Percentiles rank a stretch among this genome's conserved stretches.
These are phyloP conservation scores for Microhierax caerulescens DNA, from an alignment of 2,797 vertebrate species.

Conservation along the genomic window DNA sequence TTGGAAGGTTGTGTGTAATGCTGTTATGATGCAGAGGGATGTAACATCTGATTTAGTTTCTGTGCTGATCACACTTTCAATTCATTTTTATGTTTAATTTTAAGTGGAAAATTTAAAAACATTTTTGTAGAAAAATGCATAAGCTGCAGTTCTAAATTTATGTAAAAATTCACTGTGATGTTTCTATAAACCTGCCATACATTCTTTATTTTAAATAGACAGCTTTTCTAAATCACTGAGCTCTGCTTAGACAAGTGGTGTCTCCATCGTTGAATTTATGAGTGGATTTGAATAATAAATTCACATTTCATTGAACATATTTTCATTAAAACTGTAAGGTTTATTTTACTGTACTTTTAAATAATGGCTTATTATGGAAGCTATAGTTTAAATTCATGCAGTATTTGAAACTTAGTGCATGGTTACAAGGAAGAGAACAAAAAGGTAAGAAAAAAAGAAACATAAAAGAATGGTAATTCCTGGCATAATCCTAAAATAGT, in stretches of 20 bases:
- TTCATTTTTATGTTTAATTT: slow-evolving; percentile 76
- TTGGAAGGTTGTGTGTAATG: neutral
- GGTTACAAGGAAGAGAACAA: slow-evolving; percentile 73
- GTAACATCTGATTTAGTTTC: slow-evolving; percentile 52
- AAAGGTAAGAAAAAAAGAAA: slow-evolving; percentile 59
- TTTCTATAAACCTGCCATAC: slow-evolving; percentile 86
- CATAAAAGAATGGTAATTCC: slow-evolving; percentile 44
- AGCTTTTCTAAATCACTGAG: slow-evolving; percentile 84
- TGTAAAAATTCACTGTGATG: slow-evolving; percentile 81
- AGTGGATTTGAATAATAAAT: slow-evolving; percentile 87
- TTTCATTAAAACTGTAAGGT: slow-evolving; percentile 84
- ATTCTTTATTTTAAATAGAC: slow-evolving; percentile 87
- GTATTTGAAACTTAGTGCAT: slow-evolving; percentile 78
- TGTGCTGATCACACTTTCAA: slow-evolving; percentile 52
- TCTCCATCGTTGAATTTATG: slow-evolving; percentile 83
- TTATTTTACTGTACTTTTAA: slow-evolving; percentile 87
- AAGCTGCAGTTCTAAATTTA: slow-evolving; percentile 82
- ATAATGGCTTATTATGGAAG: slow-evolving; percentile 84
- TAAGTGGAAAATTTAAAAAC: slow-evolving; percentile 73
- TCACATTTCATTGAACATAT: slow-evolving; percentile 87
- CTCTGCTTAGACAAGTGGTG: slow-evolving; percentile 84
- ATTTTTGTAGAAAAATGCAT: slow-evolving; percentile 76
- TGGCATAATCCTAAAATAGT: slow-evolving; percentile 65
- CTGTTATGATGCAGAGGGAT: neutral
- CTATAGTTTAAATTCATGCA: slow-evolving; percentile 80